Evolutionary conservation across 2,888 invertebrate species (phyloP).

Genomic region (Trichopria drosophilae): DNA sequence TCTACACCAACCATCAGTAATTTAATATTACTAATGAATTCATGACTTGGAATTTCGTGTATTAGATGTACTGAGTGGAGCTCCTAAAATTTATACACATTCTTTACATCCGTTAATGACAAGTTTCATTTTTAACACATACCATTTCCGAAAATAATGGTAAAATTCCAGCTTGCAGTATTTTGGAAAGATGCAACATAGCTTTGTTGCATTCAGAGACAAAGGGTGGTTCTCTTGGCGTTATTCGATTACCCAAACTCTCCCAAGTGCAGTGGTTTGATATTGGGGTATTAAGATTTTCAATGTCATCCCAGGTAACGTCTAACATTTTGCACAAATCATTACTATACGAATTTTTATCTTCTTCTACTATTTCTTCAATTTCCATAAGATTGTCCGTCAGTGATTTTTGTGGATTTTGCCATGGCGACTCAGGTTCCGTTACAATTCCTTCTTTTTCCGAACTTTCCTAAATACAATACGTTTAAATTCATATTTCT

Average conservation of each 20-base stretch:
- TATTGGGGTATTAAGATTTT: constrained; percentile 22
- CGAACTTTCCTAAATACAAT: too few relatives aligned
- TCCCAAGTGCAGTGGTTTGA: constrained; percentile 50
- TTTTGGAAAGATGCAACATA: constrained; percentile 46
- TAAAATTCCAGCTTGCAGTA: constrained; percentile 41
- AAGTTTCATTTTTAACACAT: background rate
- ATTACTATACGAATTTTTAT: constrained; percentile 21
- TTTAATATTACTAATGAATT: constrained; percentile 48
- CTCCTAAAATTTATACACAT: constrained; percentile 17
- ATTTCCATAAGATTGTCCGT: constrained; percentile 10
- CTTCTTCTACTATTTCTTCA: constrained; percentile 7
- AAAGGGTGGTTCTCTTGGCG: constrained; percentile 43
- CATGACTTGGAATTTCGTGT: constrained; percentile 38
- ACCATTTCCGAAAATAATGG: constrained; percentile 39
- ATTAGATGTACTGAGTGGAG: constrained; percentile 33
- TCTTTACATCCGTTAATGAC: background rate
- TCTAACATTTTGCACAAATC: constrained; percentile 29
- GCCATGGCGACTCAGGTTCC: constrained; percentile 38
- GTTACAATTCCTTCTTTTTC: constrained; percentile 36
- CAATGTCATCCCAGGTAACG: constrained; percentile 40
- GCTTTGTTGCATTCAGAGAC: constrained; percentile 45
- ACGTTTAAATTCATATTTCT: too few relatives aligned
- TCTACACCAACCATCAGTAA: constrained; percentile 52
- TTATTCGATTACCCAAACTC: constrained; percentile 44
- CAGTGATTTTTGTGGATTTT: constrained; percentile 14